These are phyloP conservation scores for Tenthredo mesomela DNA, from an alignment of 2,888 invertebrate genomes.

Conservation along the genomic window DNA sequence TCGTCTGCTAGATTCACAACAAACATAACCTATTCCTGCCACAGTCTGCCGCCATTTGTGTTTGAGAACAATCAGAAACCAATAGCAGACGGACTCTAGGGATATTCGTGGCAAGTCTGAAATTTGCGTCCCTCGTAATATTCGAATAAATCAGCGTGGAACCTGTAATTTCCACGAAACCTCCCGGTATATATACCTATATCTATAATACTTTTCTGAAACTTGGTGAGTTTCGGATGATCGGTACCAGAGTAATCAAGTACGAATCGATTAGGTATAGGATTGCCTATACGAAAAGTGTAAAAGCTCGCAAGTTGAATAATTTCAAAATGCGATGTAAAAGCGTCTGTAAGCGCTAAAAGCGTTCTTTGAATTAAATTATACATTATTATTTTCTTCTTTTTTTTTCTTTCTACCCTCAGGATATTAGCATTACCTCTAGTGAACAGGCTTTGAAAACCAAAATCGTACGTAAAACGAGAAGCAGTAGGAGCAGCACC, in stretches of 20 bases:
- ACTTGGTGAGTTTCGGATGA: neutral
- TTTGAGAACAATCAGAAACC: too few species aligned
- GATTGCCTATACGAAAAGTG: neutral
- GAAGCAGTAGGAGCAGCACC: neutral
- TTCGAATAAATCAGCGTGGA: too few species aligned
- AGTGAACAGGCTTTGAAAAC: conserved; percentile 10
- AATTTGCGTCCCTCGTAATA: too few species aligned
- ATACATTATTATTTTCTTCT: neutral
- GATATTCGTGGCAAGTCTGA: too few species aligned
- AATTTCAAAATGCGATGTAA: neutral
- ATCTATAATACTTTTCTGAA: neutral
- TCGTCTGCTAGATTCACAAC: too few species aligned
- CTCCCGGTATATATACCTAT: too few species aligned
- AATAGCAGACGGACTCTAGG: too few species aligned
- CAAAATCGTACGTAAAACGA: neutral
- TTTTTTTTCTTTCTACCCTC: neutral
- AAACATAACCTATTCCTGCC: too few species aligned
- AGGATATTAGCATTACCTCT: conserved; percentile 24
- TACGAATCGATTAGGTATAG: neutral
- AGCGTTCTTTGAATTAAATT: neutral
- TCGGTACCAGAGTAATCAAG: neutral
- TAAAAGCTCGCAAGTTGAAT: neutral
- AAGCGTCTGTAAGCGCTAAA: neutral
- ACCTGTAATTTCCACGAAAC: too few species aligned
- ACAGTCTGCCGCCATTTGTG: too few species aligned